Evolutionary conservation across 2,888 invertebrate species (phyloP).

Genomic region (Chirona hameri): DNA sequence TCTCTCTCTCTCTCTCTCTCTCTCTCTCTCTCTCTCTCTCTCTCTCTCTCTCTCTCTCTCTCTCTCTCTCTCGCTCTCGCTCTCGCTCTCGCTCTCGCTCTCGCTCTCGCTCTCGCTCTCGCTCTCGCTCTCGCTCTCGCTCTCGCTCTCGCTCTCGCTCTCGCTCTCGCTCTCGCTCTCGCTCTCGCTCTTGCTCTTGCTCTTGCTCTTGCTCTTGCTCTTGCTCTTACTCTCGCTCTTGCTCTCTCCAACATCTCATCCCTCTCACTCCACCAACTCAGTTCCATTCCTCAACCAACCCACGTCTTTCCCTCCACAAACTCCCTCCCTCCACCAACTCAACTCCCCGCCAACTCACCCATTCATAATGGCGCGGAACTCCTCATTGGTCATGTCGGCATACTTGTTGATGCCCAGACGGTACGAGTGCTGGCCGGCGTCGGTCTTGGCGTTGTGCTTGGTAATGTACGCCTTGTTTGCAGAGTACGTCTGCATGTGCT

Average conservation of each 20-base stretch:
- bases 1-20: too few species aligned
- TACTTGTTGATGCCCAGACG: slow-evolving; percentile 6
- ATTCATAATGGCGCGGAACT: not conserved
- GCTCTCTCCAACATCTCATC: too few species aligned
- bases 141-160: not conserved
- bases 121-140: not conserved
- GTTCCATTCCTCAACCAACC: too few species aligned
- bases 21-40: too few species aligned
- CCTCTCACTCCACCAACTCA: too few species aligned
- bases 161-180: not conserved
- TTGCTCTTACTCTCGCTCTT: not conserved
- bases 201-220: not conserved
- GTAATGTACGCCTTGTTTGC: not conserved
- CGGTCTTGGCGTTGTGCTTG: not conserved
- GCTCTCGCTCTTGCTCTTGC: not conserved
- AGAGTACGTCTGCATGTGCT: not conserved
- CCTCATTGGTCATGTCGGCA: slow-evolving; percentile 10
- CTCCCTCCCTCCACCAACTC: too few species aligned
- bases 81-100: too few species aligned
- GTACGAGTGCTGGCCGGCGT: slow-evolving; percentile 7
- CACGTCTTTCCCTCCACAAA: too few species aligned
- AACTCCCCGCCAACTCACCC: not conserved
- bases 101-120: not conserved
- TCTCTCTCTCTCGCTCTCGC: too few species aligned
- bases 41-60: too few species aligned